Evolutionary conservation across 2,797 vertebrate genomes (phyloP).

Genomic region (Chromobotia macracanthus): DNA sequence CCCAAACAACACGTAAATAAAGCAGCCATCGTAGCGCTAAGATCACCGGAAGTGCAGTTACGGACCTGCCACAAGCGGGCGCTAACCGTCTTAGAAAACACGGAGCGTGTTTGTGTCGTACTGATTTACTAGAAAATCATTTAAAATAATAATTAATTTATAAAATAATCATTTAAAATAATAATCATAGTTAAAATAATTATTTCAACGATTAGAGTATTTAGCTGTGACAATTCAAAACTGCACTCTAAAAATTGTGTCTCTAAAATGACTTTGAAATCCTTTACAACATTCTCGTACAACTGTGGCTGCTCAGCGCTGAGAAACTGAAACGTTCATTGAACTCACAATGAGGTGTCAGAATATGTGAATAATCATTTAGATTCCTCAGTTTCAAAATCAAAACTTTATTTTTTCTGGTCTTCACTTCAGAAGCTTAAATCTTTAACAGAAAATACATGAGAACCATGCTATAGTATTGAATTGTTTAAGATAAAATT

Average conservation of each 20-base stretch:
- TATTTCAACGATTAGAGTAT: too few species aligned
- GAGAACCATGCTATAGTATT: too few species aligned
- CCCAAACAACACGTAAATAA: constrained; percentile 87
- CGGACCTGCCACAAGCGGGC: constrained; percentile 7
- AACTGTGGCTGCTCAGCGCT: background rate
- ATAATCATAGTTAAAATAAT: too few species aligned
- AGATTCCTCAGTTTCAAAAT: too few species aligned
- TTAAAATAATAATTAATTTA: background rate
- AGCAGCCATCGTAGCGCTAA: constrained; percentile 79
- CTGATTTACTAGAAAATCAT: constrained; percentile 43
- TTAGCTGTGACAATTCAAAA: background rate
- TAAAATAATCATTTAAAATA: too few species aligned
- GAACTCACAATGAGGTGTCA: too few species aligned
- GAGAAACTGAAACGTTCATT: background rate
- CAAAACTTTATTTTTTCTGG: too few species aligned
- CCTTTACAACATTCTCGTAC: background rate
- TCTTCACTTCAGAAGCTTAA: too few species aligned
- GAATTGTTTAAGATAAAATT: too few species aligned
- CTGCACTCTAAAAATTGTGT: too few species aligned
- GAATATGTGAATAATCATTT: too few species aligned
- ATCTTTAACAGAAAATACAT: too few species aligned
- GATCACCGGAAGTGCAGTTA: constrained; percentile 66
- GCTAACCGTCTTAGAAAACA: background rate
- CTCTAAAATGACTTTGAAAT: background rate
- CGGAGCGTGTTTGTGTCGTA: constrained; percentile 9